These are phyloP conservation scores for Rhinogobius similis DNA, from an alignment of 2,113 vertebrate genomes.

Conservation along the genomic window DNA sequence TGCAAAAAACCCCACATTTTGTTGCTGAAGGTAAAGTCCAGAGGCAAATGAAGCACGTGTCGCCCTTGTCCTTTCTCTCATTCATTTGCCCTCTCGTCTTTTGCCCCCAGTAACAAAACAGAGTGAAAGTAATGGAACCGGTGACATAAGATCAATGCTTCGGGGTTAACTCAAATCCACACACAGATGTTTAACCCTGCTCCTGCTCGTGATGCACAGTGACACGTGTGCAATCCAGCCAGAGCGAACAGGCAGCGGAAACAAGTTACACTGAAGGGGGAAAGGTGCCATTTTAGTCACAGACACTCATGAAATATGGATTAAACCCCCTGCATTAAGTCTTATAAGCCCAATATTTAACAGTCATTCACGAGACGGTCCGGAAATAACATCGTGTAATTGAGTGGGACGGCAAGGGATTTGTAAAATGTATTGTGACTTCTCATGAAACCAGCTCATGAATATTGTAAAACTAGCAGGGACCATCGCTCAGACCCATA, in stretches of 20 bases:
- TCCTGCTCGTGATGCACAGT: conserved; percentile 45
- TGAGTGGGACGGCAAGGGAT: conserved; percentile 29
- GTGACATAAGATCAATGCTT: conserved; percentile 78
- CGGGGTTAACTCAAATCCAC: conserved; percentile 73
- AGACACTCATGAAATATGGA: conserved; percentile 39
- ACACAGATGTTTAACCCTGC: conserved; percentile 63
- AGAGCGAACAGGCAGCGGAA: conserved; percentile 11
- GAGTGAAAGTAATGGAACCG: conserved; percentile 69
- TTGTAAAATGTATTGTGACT: conserved; percentile 35
- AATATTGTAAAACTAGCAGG: conserved; percentile 41
- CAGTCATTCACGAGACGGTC: conserved; percentile 29
- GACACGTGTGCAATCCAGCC: conserved; percentile 20
- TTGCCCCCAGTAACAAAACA: conserved; percentile 65
- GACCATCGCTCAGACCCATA: conserved; percentile 21
- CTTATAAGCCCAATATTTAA: conserved; percentile 24
- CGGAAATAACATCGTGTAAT: conserved; percentile 42
- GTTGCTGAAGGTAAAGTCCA: conserved; percentile 21
- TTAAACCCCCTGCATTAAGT: conserved; percentile 12
- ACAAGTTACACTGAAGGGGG: conserved; percentile 8
- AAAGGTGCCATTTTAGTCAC: conserved; percentile 20
- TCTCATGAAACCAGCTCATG: conserved; percentile 40
- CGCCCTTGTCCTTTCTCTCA: conserved; percentile 53
- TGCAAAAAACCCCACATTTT: conserved; percentile 10
- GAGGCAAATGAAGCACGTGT: conserved; percentile 46
- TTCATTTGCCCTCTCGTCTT: conserved; percentile 27